Conservation (phyloP, 2,888 invertebrate genomes). For the Camptogramma bilineatum region DNA sequence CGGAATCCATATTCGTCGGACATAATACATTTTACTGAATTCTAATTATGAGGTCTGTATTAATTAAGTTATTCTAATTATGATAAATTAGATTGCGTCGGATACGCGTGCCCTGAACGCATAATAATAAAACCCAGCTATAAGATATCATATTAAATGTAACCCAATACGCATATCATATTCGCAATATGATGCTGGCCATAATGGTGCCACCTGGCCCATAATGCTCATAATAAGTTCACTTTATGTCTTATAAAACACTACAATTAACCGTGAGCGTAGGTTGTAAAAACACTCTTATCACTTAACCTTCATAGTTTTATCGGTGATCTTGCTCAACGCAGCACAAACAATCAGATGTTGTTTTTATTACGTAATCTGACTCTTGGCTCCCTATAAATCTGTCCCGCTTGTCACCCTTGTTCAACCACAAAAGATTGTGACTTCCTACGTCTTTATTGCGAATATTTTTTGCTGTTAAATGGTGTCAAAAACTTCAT, state of each 20-base stretch:
- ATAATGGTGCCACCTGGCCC: constrained; percentile 43
- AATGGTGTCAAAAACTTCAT: constrained; percentile 73
- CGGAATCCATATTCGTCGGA: too few species aligned
- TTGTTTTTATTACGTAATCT: constrained; percentile 34
- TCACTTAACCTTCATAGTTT: constrained; percentile 39
- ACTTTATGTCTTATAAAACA: constrained; percentile 22
- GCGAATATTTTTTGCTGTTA: constrained; percentile 66
- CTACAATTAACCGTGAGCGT: constrained; percentile 18
- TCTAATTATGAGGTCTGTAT: too few species aligned
- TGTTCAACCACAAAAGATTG: constrained; percentile 47
- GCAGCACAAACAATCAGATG: constrained; percentile 20
- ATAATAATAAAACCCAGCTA: constrained; percentile 34
- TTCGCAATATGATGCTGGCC: constrained; percentile 41
- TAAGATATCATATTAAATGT: constrained; percentile 43
- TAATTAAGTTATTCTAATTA: too few species aligned
- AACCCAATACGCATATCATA: constrained; percentile 42
- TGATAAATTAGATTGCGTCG: too few species aligned
- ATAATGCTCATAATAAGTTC: constrained; percentile 31
- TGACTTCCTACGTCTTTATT: constrained; percentile 45
- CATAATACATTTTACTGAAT: too few species aligned
- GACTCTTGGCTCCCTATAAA: constrained; percentile 22
- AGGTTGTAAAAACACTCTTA: constrained; percentile 30
- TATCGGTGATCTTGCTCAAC: constrained; percentile 31
- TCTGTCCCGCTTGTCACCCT: constrained; percentile 40
- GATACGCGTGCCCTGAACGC: constrained; percentile 42